Conservation (phyloP, 2,888 invertebrate genomes). For the Cataglyphis livida region DNA sequence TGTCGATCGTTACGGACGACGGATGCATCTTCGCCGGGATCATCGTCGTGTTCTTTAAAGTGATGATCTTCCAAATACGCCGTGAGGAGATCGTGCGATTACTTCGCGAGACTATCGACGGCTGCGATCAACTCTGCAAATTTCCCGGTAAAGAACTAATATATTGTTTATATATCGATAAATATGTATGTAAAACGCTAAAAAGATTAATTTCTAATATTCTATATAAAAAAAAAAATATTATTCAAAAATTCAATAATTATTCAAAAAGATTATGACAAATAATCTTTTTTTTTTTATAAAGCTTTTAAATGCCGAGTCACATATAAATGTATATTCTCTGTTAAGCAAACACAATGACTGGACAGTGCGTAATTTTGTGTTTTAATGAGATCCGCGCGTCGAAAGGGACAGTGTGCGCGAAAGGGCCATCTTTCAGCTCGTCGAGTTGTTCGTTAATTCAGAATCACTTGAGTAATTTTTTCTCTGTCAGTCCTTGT, state of each 20-base stretch:
- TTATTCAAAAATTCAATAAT: no score
- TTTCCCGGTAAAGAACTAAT: conserved; percentile 64
- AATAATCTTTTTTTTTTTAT: no score
- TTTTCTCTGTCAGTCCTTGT: conserved; percentile 46
- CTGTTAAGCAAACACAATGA: conserved; percentile 36
- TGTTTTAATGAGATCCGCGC: conserved; percentile 56
- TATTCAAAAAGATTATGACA: no score
- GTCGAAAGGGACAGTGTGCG: conserved; percentile 38
- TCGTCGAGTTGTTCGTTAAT: conserved; percentile 44
- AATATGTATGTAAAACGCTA: no score
- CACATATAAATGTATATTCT: conserved; percentile 10
- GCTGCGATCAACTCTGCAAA: conserved; percentile 65
- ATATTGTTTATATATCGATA: no score
- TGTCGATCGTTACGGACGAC: conserved; percentile 75
- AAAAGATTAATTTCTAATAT: no score
- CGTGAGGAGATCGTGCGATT: conserved; percentile 65
- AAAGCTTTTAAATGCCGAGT: not conserved
- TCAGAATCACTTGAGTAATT: conserved; percentile 41
- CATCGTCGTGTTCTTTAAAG: conserved; percentile 74
- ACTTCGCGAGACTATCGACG: conserved; percentile 54
- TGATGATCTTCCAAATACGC: conserved; percentile 69
- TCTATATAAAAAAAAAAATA: no score
- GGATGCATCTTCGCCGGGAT: conserved; percentile 78
- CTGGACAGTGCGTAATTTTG: conserved; percentile 32
- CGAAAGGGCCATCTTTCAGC: conserved; percentile 29